phyloP scores from a whole-genome alignment of 2,113 vertebrate species.

The Limnothrissa miodon region DNA sequence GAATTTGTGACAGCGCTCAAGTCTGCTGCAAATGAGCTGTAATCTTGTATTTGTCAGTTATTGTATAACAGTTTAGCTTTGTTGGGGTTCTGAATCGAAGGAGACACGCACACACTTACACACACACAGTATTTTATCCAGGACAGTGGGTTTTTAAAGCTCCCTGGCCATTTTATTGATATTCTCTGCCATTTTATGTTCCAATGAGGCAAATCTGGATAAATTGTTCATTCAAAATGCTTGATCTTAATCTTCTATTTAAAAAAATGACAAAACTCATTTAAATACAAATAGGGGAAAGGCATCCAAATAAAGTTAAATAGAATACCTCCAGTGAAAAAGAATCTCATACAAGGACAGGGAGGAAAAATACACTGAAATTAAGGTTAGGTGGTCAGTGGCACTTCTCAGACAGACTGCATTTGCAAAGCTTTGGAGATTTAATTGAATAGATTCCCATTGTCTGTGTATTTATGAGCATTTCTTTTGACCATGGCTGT shows the following conservation, averaged over 20 bases:
- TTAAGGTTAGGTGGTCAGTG: conserved; percentile 25
- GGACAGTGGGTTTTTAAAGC: background rate
- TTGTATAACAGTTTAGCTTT: conserved; percentile 18
- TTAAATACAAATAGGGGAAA: conserved; percentile 38
- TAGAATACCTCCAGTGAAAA: conserved; percentile 36
- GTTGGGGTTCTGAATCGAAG: background rate
- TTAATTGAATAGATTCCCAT: conserved; percentile 42
- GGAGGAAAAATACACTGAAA: conserved; percentile 17
- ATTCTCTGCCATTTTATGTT: background rate
- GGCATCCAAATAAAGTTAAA: conserved; percentile 36
- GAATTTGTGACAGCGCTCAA: conserved; percentile 22
- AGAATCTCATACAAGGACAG: conserved; percentile 18
- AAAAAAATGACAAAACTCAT: conserved; percentile 18
- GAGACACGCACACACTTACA: background rate
- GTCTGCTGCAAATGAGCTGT: conserved; percentile 19
- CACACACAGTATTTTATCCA: background rate
- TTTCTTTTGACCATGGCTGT: conserved; percentile 3
- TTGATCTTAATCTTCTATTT: background rate
- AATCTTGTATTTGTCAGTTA: conserved; percentile 12
- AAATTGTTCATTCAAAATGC: background rate
- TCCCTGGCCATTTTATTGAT: background rate
- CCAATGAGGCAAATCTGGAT: background rate
- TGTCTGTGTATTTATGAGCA: conserved; percentile 32
- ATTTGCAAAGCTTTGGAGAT: conserved; percentile 44
- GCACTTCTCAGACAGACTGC: conserved; percentile 21